Percentiles rank a stretch among this genome's conserved stretches.
These are phyloP conservation scores for Poeciliopsis occidentalis DNA, from an alignment of 2,113 vertebrate genomes.

Conservation along the genomic window DNA sequence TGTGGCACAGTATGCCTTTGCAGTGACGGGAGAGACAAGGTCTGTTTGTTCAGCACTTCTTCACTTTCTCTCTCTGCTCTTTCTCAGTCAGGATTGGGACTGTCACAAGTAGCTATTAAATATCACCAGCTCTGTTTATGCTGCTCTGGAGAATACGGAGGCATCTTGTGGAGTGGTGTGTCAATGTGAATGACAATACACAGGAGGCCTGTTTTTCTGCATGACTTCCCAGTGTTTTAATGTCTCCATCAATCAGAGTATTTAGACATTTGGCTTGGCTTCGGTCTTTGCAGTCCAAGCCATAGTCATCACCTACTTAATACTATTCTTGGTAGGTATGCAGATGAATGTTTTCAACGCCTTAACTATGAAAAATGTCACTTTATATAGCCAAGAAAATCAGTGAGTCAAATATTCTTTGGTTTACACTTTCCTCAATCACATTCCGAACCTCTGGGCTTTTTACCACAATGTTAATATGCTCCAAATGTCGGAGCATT, in stretches of 20 bases:
- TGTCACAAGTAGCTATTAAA: slow-evolving; percentile 58
- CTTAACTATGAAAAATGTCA: slow-evolving; percentile 17
- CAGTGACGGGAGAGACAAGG: slow-evolving; percentile 24
- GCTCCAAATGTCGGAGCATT: slow-evolving; percentile 13
- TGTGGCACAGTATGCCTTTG: slow-evolving; percentile 14
- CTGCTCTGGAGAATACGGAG: slow-evolving; percentile 37
- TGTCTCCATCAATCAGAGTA: slow-evolving; percentile 10
- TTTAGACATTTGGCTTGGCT: slow-evolving; percentile 49
- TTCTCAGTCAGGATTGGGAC: slow-evolving; percentile 27
- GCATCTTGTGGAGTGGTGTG: slow-evolving; percentile 6
- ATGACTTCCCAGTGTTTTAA: slow-evolving; percentile 7
- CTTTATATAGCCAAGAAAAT: slow-evolving; percentile 42
- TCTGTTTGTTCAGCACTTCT: slow-evolving; percentile 58
- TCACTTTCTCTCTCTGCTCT: slow-evolving; percentile 38
- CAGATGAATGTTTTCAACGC: slow-evolving; percentile 16
- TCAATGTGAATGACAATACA: slow-evolving; percentile 44
- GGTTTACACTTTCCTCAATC: slow-evolving; percentile 33
- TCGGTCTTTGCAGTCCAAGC: slow-evolving; percentile 15
- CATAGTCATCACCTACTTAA: slow-evolving; percentile 36
- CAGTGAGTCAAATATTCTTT: slow-evolving; percentile 14
- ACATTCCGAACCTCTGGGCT: slow-evolving; percentile 16
- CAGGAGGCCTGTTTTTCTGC: slow-evolving; percentile 27
- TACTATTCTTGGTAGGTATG: slow-evolving; percentile 8
- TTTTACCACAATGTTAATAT: slow-evolving; percentile 10
- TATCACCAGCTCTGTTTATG: slow-evolving; percentile 49